These are phyloP conservation scores for Mimumesa dahlbomi DNA, from an alignment of 2,888 invertebrate genomes.

Conservation along the genomic window DNA sequence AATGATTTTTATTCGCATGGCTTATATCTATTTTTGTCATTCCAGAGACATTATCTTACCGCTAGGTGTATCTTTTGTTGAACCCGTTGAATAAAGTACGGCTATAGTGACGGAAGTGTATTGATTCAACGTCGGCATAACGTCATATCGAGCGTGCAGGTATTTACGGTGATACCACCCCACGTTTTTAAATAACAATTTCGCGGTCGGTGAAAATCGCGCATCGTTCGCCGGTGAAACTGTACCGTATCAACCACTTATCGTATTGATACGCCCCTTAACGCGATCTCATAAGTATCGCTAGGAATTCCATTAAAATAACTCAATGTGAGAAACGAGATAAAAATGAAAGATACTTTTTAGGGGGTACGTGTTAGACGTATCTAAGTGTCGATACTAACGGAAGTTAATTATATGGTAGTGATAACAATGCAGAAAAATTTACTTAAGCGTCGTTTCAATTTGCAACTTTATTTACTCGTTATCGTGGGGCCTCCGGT, in stretches of 20 bases:
- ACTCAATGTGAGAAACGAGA: not conserved
- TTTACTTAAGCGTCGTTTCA: not conserved
- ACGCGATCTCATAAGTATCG: not conserved
- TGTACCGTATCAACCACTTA: no score
- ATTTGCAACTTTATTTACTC: not conserved
- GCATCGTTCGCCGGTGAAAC: not conserved
- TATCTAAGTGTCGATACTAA: not conserved
- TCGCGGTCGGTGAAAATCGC: not conserved
- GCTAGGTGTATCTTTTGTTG: conserved; percentile 55
- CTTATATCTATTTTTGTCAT: conserved; percentile 50
- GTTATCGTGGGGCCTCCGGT: no score
- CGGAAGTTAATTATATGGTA: not conserved
- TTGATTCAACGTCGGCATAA: conserved; percentile 53
- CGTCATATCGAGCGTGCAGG: conserved; percentile 36
- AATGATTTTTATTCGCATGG: conserved; percentile 30
- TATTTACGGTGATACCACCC: no score
- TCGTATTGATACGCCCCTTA: no score
- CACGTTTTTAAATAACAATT: conserved; percentile 1
- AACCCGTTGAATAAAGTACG: conserved; percentile 40
- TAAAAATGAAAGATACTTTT: not conserved
- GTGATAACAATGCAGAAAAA: not conserved
- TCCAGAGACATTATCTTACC: conserved; percentile 44
- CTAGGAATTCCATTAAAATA: conserved; percentile 9
- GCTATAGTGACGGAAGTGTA: conserved; percentile 55
- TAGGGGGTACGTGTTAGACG: not conserved